phyloP scores from a whole-genome alignment of 1,140 invertebrate genomes.

The Dreissena rostriformis region DNA sequence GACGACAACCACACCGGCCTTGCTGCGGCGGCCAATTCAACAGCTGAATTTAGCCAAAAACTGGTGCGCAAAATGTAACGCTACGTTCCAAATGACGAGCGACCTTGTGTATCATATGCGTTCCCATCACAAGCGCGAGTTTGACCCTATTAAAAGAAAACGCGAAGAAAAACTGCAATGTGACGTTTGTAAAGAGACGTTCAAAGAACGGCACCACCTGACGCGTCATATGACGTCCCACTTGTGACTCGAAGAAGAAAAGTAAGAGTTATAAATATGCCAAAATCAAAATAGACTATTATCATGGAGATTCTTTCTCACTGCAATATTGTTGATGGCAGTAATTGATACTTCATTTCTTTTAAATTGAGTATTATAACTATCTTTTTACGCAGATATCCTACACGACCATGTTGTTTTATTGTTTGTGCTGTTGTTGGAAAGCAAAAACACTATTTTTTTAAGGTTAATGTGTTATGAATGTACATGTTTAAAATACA shows the following conservation, averaged over 20 bases:
- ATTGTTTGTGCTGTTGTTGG: not conserved
- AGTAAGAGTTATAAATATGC: not conserved
- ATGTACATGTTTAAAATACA: too few species aligned
- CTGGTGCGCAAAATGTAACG: constrained; percentile 98
- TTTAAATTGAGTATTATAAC: not conserved
- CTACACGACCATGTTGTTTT: not conserved
- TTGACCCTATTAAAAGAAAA: constrained; percentile 75
- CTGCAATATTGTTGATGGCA: not conserved
- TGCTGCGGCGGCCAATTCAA: constrained; percentile 86
- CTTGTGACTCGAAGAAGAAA: not conserved
- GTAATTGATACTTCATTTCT: not conserved
- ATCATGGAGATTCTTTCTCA: not conserved
- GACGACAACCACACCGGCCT: constrained; percentile 69
- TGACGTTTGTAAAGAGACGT: constrained; percentile 97
- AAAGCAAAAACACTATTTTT: too few species aligned
- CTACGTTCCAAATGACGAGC: constrained; percentile 98
- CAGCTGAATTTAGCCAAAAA: constrained; percentile 94
- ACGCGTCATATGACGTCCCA: constrained; percentile 15
- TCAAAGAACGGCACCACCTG: constrained; percentile 91
- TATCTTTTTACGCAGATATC: not conserved
- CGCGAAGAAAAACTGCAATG: constrained; percentile 87
- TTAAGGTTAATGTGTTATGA: too few species aligned
- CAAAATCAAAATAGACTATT: not conserved
- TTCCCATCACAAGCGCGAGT: constrained; percentile 80
- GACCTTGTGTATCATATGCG: constrained; percentile 99